phyloP scores from a whole-genome alignment of 2,888 invertebrate species.

The Branchipolynoe longqiensis region DNA sequence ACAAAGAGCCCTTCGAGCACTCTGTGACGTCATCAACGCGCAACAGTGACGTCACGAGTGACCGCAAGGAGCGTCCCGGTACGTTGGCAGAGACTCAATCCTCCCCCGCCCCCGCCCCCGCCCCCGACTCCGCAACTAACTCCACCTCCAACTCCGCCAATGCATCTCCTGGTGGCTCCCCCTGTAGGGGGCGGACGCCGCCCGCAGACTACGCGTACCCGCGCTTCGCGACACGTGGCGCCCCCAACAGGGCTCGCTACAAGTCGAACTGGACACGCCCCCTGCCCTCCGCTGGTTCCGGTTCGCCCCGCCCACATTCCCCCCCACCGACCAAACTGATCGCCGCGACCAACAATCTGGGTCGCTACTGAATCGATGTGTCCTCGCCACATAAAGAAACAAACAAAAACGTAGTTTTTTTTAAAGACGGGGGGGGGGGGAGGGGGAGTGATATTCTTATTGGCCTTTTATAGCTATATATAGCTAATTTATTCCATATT shows the following conservation, averaged over 20 bases:
- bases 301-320: not conserved
- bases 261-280: slow-evolving; percentile 37
- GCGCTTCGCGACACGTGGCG: not conserved
- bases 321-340: no score
- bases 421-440: no score
- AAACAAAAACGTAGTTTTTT: no score
- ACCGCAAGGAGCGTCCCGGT: slow-evolving; percentile 25
- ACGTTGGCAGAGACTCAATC: slow-evolving; percentile 20
- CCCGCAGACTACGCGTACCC: not conserved
- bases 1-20: not conserved
- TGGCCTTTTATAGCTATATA: no score
- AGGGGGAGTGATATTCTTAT: no score
- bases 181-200: not conserved
- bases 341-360: no score
- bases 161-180: not conserved
- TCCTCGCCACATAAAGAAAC: no score
- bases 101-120: not conserved
- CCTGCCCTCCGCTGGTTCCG: not conserved
- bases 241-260: slow-evolving; percentile 18
- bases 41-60: slow-evolving; percentile 1
- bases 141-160: not conserved
- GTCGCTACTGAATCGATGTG: no score
- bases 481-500: no score
- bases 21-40: not conserved
- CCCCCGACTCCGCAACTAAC: slow-evolving; percentile 10